Evolutionary conservation across 1,140 invertebrate genomes (phyloP).

Genomic region (Hyposmocoma kahamanoa): DNA sequence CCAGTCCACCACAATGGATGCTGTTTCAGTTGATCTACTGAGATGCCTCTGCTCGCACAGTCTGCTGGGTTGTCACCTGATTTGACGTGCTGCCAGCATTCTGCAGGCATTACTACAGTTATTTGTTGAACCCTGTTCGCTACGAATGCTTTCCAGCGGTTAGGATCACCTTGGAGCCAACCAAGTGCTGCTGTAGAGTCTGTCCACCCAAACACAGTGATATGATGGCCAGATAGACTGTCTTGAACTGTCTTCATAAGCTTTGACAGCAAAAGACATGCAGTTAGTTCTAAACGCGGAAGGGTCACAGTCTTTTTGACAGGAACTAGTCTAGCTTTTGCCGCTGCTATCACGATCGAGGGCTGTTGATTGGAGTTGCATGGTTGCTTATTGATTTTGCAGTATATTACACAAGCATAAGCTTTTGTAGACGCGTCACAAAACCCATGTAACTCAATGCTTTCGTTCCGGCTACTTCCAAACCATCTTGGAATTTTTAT

Average conservation of each 20-base stretch:
- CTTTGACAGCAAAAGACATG: constrained; percentile 12
- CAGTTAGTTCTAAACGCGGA: constrained; percentile 18
- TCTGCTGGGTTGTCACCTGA: constrained; percentile 57
- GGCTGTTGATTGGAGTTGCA: not conserved
- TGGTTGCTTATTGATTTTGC: not conserved
- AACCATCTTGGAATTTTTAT: constrained; percentile 1
- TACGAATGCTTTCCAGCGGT: constrained; percentile 18
- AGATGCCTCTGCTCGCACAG: constrained; percentile 37
- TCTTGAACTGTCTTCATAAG: constrained; percentile 13
- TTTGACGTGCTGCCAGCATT: constrained; percentile 48
- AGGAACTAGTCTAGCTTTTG: not conserved
- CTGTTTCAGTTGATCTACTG: constrained; percentile 14
- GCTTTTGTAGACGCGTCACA: constrained; percentile 1
- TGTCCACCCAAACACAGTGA: constrained; percentile 7
- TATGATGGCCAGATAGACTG: constrained; percentile 7
- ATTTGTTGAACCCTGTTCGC: constrained; percentile 52
- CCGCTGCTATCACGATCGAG: not conserved
- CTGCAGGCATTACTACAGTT: constrained; percentile 13
- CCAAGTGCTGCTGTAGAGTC: constrained; percentile 43
- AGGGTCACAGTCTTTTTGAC: constrained; percentile 12
- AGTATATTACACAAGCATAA: constrained; percentile 1
- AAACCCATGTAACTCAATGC: constrained; percentile 6
- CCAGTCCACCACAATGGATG: constrained; percentile 28
- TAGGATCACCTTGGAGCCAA: constrained; percentile 31
- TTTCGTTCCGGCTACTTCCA: not conserved